Percentiles rank a stretch among this genome's conserved stretches.
Conservation (phyloP, 2,797 vertebrate genomes). For the Channa striata region DNA sequence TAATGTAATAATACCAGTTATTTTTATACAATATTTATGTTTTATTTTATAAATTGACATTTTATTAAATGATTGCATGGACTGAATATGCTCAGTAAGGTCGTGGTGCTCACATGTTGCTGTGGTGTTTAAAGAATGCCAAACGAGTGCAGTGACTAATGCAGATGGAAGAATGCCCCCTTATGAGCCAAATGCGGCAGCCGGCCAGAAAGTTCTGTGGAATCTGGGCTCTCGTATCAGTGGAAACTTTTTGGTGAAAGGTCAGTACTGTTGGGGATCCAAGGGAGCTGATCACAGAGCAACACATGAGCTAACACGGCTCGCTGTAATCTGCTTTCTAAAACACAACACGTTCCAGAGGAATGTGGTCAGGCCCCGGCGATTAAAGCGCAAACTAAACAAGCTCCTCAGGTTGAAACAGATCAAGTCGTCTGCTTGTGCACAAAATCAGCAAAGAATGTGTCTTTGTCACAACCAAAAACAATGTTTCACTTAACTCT, state of each 20-base stretch:
- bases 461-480: not conserved
- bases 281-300: slow-evolving; percentile 6
- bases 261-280: slow-evolving; percentile 44
- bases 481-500: not conserved
- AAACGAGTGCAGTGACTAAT: slow-evolving; percentile 33
- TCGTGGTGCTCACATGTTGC: not conserved
- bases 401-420: slow-evolving; percentile 11
- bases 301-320: slow-evolving; percentile 9
- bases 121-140: slow-evolving; percentile 34
- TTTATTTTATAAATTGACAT: no score
- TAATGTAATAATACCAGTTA: no score
- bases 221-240: slow-evolving; percentile 50
- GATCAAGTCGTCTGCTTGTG: not conserved
- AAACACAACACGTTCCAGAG: slow-evolving; percentile 48
- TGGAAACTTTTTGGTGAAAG: slow-evolving; percentile 68
- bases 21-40: no score
- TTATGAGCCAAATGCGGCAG: slow-evolving; percentile 32
- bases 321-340: slow-evolving; percentile 27
- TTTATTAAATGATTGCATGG: not conserved
- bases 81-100: slow-evolving; percentile 9
- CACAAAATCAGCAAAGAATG: slow-evolving; percentile 13
- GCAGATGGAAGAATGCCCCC: slow-evolving; percentile 38
- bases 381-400: slow-evolving; percentile 12
- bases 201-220: slow-evolving; percentile 40
- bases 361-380: slow-evolving; percentile 38